A percentile compares a stretch with the other conserved stretches of the same genome.
These are phyloP conservation scores for Philonicus albiceps DNA, from an alignment of 2,888 invertebrate species.

Conservation along the genomic window DNA sequence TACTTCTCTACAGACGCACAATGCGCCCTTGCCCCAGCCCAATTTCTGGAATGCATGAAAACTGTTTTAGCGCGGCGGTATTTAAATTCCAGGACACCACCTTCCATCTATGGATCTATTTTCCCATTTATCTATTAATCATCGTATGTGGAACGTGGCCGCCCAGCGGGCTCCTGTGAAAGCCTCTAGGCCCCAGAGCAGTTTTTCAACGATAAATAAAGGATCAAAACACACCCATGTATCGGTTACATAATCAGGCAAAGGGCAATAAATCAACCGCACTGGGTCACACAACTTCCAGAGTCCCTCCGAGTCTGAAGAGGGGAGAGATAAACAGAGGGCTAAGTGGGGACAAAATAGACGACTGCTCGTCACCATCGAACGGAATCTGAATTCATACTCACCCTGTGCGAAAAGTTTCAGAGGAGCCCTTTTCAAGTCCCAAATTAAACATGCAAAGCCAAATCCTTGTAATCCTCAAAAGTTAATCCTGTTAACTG, in stretches of 20 bases:
- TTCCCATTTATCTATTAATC: not conserved
- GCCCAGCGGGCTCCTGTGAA: not conserved
- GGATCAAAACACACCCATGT: slow-evolving; percentile 30
- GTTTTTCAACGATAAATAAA: slow-evolving; percentile 1
- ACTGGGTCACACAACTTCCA: not conserved
- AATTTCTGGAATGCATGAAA: not conserved
- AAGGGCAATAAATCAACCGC: slow-evolving; percentile 19
- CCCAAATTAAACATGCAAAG: slow-evolving; percentile 28
- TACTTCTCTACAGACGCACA: not conserved
- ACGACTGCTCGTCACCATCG: not conserved
- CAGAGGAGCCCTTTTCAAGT: slow-evolving; percentile 6
- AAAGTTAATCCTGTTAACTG: slow-evolving; percentile 26
- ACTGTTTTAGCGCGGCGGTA: not conserved
- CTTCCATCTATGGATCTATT: not conserved
- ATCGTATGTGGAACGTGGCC: not conserved
- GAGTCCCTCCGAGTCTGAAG: not conserved
- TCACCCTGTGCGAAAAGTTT: slow-evolving; percentile 1
- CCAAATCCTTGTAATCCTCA: slow-evolving; percentile 23
- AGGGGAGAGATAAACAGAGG: too few species aligned
- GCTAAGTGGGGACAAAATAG: not conserved
- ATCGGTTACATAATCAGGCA: slow-evolving; percentile 29
- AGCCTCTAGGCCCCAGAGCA: not conserved
- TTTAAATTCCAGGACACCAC: not conserved
- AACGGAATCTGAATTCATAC: not conserved
- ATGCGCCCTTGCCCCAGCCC: too few species aligned